Conservation (phyloP, 2,797 vertebrate species). For the Alauda arvensis region DNA sequence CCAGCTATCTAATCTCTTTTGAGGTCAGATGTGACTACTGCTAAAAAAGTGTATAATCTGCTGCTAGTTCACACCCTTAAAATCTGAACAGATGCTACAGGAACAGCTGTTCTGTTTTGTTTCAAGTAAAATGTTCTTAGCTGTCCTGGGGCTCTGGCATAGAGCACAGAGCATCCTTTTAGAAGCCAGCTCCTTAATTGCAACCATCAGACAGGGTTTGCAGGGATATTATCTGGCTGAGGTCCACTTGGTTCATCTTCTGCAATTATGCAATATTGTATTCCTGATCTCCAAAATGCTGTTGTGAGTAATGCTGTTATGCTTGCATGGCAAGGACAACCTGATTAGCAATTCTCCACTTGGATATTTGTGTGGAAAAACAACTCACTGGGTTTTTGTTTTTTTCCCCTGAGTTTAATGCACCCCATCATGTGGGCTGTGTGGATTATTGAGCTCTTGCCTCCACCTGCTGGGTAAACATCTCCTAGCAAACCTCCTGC, state of each 20-base stretch:
- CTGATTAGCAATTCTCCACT: not conserved
- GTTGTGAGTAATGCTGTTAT: not conserved
- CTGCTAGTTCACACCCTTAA: not conserved
- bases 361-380: not conserved
- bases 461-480: slow-evolving; percentile 60
- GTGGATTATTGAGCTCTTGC: slow-evolving; percentile 31
- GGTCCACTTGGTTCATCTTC: not conserved
- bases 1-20: not conserved
- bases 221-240: not conserved
- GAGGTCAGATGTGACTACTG: not conserved
- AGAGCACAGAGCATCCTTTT: not conserved
- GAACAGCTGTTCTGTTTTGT: not conserved
- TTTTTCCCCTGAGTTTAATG: not conserved
- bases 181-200: not conserved
- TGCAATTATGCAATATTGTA: not conserved
- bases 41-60: not conserved
- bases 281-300: slow-evolving; percentile 7
- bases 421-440: not conserved
- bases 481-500: not conserved
- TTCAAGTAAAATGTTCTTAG: not conserved
- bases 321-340: not conserved
- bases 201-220: not conserved
- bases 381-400: not conserved
- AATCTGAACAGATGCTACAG: not conserved
- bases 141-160: not conserved